These are phyloP conservation scores for Holothuria glaberrima DNA, from an alignment of 35 echinoderm and acorn worm genomes.

Conservation along the genomic window DNA sequence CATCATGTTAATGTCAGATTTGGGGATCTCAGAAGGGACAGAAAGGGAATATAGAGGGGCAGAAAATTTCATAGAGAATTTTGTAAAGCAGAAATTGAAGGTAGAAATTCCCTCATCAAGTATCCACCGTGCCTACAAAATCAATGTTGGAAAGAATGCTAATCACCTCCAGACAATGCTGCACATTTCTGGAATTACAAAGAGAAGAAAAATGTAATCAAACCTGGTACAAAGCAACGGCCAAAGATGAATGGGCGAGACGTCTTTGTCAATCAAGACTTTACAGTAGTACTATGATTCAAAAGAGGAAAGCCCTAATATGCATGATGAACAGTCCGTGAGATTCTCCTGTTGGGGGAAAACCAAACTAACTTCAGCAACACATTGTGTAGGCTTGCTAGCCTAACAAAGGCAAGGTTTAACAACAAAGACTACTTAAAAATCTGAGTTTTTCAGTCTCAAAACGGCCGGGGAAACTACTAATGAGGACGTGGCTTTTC, in stretches of 20 bases:
- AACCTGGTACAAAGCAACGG: background rate
- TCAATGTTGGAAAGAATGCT: background rate
- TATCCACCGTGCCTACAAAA: background rate
- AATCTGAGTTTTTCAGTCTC: too few relatives aligned
- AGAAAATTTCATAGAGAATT: background rate
- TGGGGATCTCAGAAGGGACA: background rate
- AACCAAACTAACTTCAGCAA: too few relatives aligned
- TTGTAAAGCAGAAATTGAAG: background rate
- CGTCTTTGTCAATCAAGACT: background rate
- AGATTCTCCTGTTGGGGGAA: too few relatives aligned
- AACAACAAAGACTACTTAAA: too few relatives aligned
- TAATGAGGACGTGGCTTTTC: too few relatives aligned
- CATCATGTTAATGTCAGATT: background rate
- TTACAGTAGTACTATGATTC: background rate
- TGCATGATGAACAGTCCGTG: too few relatives aligned
- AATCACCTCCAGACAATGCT: too few relatives aligned
- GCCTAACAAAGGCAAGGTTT: too few relatives aligned
- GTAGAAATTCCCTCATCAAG: background rate
- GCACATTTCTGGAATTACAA: too few relatives aligned
- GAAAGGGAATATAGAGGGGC: background rate
- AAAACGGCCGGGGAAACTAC: too few relatives aligned
- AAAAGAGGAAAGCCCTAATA: too few relatives aligned
- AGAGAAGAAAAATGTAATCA: background rate
- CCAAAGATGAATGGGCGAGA: slow-evolving; percentile 9
- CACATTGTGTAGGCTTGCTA: too few relatives aligned